Evolutionary conservation across 2,797 vertebrate genomes (phyloP).

Genomic region (Mus minutoides): DNA sequence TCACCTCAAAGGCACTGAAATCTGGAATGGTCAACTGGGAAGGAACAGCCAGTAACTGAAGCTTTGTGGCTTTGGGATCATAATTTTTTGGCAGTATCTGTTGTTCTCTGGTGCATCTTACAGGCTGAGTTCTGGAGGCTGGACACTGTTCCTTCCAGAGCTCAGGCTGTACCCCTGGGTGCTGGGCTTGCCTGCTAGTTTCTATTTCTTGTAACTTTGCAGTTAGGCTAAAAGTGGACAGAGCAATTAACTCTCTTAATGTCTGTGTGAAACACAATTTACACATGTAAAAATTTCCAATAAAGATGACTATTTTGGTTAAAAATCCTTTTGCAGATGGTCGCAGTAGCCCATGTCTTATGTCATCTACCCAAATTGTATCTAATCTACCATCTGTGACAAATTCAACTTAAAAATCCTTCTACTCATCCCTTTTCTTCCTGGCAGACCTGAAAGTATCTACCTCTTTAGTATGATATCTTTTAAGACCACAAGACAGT

Average conservation of each 20-base stretch:
- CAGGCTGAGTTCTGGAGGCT: background rate
- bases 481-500: background rate
- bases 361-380: conserved; percentile 64
- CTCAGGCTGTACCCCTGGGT: background rate
- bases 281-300: conserved; percentile 63
- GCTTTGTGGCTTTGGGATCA: background rate
- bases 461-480: background rate
- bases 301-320: conserved; percentile 70
- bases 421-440: background rate
- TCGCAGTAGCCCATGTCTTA: conserved; percentile 62
- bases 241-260: conserved; percentile 63
- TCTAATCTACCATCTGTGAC: conserved; percentile 58
- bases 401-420: conserved; percentile 62
- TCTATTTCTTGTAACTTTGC: conserved; percentile 50
- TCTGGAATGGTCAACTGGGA: background rate
- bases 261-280: conserved; percentile 68
- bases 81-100: background rate
- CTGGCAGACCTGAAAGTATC: conserved; percentile 19
- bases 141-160: background rate
- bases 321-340: conserved; percentile 68
- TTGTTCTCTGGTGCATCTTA: background rate
- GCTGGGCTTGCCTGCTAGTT: conserved; percentile 1
- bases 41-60: background rate
- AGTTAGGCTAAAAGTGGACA: conserved; percentile 64
- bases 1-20: background rate